Evolutionary conservation across 2,113 vertebrate species (phyloP).

Genomic region (Charina bottae): DNA sequence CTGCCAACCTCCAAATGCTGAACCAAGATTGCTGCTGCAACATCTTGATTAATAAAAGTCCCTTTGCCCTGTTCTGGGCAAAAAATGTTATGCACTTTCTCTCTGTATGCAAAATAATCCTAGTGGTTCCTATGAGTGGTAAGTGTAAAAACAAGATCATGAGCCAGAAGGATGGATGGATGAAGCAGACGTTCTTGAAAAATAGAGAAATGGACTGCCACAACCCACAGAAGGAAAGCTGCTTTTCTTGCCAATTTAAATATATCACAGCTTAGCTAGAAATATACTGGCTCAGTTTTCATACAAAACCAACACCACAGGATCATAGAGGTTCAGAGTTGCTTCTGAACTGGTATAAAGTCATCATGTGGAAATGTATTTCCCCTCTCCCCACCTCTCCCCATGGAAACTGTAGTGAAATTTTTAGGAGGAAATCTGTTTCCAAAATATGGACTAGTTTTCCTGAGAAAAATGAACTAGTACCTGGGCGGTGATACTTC

Average conservation of each 20-base stretch:
- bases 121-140: neutral
- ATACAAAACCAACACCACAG: neutral
- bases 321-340: neutral
- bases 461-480: neutral
- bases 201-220: neutral
- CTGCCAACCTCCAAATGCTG: neutral
- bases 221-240: neutral
- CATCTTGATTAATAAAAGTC: neutral
- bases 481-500: neutral
- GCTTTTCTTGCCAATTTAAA: neutral
- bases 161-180: neutral
- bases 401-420: neutral
- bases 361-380: neutral
- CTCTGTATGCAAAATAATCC: neutral
- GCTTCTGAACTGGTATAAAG: neutral
- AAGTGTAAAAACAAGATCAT: neutral
- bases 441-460: neutral
- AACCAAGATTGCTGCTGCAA: neutral
- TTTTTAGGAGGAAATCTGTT: neutral
- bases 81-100: neutral
- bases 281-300: neutral
- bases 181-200: neutral
- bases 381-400: neutral
- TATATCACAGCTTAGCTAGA: neutral
- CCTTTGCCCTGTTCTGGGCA: neutral